Evolutionary conservation across 2,888 invertebrate genomes (phyloP), one percentile per base, ranked within the genome.

Genomic region (Andrena chrysosceles): DNA sequence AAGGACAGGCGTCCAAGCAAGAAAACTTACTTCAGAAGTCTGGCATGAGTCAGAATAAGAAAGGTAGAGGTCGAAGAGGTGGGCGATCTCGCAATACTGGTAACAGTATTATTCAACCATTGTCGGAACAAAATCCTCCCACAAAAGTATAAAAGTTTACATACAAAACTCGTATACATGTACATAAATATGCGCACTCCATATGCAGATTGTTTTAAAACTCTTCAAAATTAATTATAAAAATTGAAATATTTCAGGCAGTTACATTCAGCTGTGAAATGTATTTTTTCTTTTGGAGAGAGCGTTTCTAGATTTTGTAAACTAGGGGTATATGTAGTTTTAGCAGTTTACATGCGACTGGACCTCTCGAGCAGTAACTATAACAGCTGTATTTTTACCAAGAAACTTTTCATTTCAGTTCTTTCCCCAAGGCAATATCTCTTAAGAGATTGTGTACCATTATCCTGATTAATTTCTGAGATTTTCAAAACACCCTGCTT

Each of bases 1-100:
- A 96, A 86, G 94, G 95, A 89, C 95, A 95, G 81, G 93, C 94
- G 2, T 96, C 96, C 90, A 96, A 96, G 93, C 95, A 96, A 29
- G 95, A 95, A 88, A 94, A 94, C 83, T 91, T 92, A 29, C 92
- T 93, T 26, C 95, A 95, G 81, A 92, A 94, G 79, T 91, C 91
- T 26, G 92, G 92, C 8, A 81, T 85, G 54, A 89, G 84, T 84
- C 88, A 88, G 52, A 87, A 87, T 76, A 95, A 95, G 90, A 95
- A 94, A 92, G 93, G 94, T 81, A 86, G 95, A 86, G 94, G 95
- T 81, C 93, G 95, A 82, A 92, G 95, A 95, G 72, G 94, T 62
- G 95, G 95, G 35, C 94, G 94, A 93, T 89, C 92, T 71, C 93
- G 93, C 79, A 94, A 92, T 85, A 85, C 89, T 69, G 75, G 90